Conservation (phyloP, 1,140 invertebrate genomes). For the Dufourea novaeangliae region DNA sequence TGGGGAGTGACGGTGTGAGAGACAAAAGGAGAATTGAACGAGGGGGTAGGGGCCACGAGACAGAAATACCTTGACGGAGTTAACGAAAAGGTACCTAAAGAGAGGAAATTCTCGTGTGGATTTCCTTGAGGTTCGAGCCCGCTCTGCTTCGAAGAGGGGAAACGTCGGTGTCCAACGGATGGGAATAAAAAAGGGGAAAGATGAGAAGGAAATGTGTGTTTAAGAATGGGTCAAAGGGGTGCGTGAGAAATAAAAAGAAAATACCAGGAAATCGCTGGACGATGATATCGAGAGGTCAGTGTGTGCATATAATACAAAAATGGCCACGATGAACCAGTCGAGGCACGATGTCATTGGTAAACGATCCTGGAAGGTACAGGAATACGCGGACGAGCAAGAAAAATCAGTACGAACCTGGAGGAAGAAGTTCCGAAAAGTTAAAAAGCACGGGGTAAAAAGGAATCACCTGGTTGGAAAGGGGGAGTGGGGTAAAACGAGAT, state of each 20-base stretch:
- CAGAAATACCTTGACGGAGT: conserved; percentile 49
- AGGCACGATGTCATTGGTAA: no score
- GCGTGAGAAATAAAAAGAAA: neutral
- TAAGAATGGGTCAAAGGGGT: neutral
- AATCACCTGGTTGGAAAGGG: no score
- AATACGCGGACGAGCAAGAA: neutral
- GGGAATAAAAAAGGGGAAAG: neutral
- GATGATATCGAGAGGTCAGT: neutral
- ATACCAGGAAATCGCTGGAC: neutral
- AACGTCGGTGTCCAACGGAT: conserved; percentile 4
- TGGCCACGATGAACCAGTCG: no score
- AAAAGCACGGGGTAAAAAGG: neutral
- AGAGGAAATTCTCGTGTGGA: conserved; percentile 58
- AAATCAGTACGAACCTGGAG: no score
- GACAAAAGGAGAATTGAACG: neutral
- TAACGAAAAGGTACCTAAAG: conserved; percentile 58
- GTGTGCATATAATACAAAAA: no score
- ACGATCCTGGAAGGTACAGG: neutral
- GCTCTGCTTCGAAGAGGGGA: neutral
- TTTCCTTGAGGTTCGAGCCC: conserved; percentile 21
- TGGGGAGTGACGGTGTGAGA: neutral
- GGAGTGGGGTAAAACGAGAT: neutral
- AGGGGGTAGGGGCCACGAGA: neutral
- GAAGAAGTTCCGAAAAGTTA: neutral
- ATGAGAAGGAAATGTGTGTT: conserved; percentile 17